Conservation (phyloP, 1,140 invertebrate genomes). For the Probaryconus sp. region DNA sequence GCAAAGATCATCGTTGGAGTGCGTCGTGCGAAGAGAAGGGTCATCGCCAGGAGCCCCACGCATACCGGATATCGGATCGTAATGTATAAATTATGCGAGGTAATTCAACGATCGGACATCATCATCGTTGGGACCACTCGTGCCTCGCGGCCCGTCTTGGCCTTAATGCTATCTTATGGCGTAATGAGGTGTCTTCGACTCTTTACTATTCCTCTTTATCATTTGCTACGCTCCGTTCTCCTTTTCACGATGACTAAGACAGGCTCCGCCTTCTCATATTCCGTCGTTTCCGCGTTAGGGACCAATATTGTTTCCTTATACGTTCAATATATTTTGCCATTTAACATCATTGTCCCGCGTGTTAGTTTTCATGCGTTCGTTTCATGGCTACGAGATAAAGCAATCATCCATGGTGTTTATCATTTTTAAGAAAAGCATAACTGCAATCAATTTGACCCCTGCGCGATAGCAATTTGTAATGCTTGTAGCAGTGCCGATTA, state of each 20-base stretch:
- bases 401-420: slow-evolving; percentile 17
- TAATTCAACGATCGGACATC: slow-evolving; percentile 61
- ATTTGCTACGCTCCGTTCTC: slow-evolving; percentile 52
- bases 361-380: slow-evolving; percentile 23
- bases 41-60: slow-evolving; percentile 58
- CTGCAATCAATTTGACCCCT: slow-evolving; percentile 5
- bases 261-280: slow-evolving; percentile 7
- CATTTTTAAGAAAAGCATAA: slow-evolving; percentile 24
- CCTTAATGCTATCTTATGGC: slow-evolving; percentile 56
- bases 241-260: slow-evolving; percentile 19
- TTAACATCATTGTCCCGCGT: slow-evolving; percentile 15
- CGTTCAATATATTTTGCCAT: slow-evolving; percentile 32
- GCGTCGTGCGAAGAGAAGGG: slow-evolving; percentile 43
- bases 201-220: slow-evolving; percentile 59
- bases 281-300: slow-evolving; percentile 33
- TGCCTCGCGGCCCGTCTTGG: slow-evolving; percentile 37
- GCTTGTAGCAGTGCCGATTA: slow-evolving; percentile 15
- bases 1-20: slow-evolving; percentile 24
- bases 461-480: slow-evolving; percentile 30
- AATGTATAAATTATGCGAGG: slow-evolving; percentile 61
- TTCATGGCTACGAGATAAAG: slow-evolving; percentile 12
- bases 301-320: slow-evolving; percentile 15
- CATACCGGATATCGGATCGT: slow-evolving; percentile 61
- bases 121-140: slow-evolving; percentile 54
- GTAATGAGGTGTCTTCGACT: slow-evolving; percentile 63